A percentile compares a stretch with the other conserved stretches of the same genome.
Conservation (phyloP, 2,797 vertebrate genomes). For the Myripristis murdjan region DNA sequence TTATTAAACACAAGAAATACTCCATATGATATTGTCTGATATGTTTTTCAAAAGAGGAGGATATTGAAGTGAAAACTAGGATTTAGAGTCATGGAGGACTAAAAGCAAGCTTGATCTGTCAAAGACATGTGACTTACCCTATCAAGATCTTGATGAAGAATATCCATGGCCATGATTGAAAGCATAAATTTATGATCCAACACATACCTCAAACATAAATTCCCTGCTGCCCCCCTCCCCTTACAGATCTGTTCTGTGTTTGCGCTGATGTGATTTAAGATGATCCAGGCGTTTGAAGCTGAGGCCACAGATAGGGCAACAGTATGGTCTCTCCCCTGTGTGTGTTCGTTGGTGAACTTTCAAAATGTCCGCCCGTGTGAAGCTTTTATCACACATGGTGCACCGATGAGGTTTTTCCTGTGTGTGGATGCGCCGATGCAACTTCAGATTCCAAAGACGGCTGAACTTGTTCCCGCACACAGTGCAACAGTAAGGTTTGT, state of each 20-base stretch:
- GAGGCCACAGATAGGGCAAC: constrained; percentile 85
- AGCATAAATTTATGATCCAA: background rate
- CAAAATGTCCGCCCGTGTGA: constrained; percentile 86
- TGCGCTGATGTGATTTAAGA: constrained; percentile 88
- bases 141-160: background rate
- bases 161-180: constrained; percentile 4
- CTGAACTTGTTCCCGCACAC: constrained; percentile 88
- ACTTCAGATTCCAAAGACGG: constrained; percentile 88
- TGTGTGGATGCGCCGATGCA: constrained; percentile 88
- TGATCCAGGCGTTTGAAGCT: constrained; percentile 88
- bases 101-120: background rate
- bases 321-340: constrained; percentile 87
- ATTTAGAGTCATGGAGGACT: background rate
- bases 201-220: background rate
- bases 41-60: constrained; percentile 15
- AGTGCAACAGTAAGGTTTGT: constrained; percentile 86
- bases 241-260: constrained; percentile 82
- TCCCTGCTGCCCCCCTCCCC: background rate
- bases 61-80: background rate
- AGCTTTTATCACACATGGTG: constrained; percentile 87
- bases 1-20: background rate
- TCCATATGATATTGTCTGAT: background rate
- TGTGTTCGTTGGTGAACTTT: constrained; percentile 89
- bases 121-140: background rate
- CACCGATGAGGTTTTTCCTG: constrained; percentile 89